A percentile compares a stretch with the other conserved stretches of the same genome.
Evolutionary conservation across 2,113 vertebrate genomes (phyloP).

Genomic region (Toxostoma redivivum): DNA sequence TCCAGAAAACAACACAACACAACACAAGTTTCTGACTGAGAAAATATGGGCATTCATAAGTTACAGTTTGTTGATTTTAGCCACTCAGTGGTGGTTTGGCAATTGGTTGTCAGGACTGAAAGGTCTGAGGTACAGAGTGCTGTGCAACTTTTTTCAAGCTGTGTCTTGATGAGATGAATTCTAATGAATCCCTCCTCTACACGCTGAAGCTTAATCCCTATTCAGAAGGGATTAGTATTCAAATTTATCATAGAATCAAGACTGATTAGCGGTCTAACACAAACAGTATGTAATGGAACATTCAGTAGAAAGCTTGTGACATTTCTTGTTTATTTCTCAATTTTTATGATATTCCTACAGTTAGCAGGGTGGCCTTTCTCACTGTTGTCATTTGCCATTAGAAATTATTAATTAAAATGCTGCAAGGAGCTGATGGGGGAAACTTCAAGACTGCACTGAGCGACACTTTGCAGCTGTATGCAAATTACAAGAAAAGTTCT

Average conservation of each 20-base stretch:
- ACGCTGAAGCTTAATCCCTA: conserved; percentile 67
- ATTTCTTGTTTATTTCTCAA: conserved; percentile 22
- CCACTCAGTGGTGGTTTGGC: conserved; percentile 38
- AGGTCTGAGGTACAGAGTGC: conserved; percentile 26
- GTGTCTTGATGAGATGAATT: conserved; percentile 72
- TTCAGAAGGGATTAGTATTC: conserved; percentile 78
- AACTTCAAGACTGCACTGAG: not conserved
- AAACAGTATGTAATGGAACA: conserved; percentile 40
- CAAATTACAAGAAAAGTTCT: conserved; percentile 52
- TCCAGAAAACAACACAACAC: not conserved
- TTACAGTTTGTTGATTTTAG: conserved; percentile 41
- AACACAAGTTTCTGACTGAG: not conserved
- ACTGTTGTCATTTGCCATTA: not conserved
- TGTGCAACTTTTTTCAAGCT: conserved; percentile 59
- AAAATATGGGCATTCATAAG: not conserved
- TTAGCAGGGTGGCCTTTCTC: not conserved
- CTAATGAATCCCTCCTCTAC: conserved; percentile 70
- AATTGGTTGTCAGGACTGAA: conserved; percentile 41
- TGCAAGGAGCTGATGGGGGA: not conserved
- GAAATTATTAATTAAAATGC: not conserved
- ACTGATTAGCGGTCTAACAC: conserved; percentile 64
- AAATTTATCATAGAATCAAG: conserved; percentile 74
- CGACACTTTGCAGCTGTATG: conserved; percentile 62
- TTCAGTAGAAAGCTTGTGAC: conserved; percentile 34
- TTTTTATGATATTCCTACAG: conserved; percentile 6